Conservation (phyloP, 2,113 vertebrate genomes). For the Myiopsitta monachus region DNA sequence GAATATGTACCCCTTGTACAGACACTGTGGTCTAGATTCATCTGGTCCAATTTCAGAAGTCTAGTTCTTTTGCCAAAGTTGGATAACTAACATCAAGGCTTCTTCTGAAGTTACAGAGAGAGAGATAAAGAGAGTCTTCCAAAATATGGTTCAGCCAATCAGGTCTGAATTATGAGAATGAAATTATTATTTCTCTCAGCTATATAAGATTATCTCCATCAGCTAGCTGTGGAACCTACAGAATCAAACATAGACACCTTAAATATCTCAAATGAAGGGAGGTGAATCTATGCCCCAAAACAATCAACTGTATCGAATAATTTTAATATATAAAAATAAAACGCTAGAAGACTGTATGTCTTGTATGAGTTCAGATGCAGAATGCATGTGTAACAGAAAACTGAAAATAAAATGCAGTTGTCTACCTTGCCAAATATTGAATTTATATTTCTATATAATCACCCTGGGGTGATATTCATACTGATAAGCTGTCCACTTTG, state of each 20-base stretch:
- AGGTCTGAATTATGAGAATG: not conserved
- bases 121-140: not conserved
- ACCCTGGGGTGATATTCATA: not conserved
- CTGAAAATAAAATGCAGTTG: not conserved
- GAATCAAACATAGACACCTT: not conserved
- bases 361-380: not conserved
- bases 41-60: not conserved
- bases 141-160: not conserved
- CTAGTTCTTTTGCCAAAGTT: not conserved
- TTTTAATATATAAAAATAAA: not conserved
- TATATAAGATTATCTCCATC: not conserved
- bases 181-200: not conserved
- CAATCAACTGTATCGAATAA: not conserved
- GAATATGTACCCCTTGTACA: not conserved
- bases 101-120: not conserved
- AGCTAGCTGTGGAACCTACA: not conserved
- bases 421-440: not conserved
- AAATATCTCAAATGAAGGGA: not conserved
- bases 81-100: not conserved
- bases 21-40: not conserved
- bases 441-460: not conserved
- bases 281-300: not conserved
- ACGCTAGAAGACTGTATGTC: not conserved
- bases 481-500: not conserved
- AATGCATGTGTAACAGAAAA: not conserved